These are phyloP conservation scores for Ginglymostoma cirratum DNA, from an alignment of 2,113 vertebrate genomes.

Conservation along the genomic window DNA sequence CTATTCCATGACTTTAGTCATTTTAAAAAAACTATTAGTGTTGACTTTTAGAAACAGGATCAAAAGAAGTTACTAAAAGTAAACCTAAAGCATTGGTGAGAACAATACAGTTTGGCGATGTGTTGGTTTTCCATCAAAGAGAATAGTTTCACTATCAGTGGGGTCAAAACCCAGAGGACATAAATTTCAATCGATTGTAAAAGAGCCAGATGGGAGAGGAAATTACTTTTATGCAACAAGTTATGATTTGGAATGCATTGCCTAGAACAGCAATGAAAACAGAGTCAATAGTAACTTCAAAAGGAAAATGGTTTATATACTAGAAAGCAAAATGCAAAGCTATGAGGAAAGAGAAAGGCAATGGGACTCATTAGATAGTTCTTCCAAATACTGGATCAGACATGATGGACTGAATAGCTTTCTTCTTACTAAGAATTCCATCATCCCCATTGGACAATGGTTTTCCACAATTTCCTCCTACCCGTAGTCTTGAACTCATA, in stretches of 20 bases:
- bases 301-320: not conserved
- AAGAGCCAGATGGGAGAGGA: not conserved
- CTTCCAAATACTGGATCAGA: not conserved
- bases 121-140: not conserved
- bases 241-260: not conserved
- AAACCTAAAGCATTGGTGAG: not conserved
- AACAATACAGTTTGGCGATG: not conserved
- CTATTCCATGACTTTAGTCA: not conserved
- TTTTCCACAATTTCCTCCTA: too few species aligned
- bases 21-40: not conserved
- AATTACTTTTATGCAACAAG: not conserved
- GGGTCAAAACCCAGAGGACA: not conserved
- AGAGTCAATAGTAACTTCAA: too few species aligned
- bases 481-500: too few species aligned
- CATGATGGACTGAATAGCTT: not conserved
- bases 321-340: not conserved
- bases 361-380: not conserved
- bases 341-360: not conserved
- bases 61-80: not conserved
- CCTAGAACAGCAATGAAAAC: not conserved
- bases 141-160: not conserved
- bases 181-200: not conserved
- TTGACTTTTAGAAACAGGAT: not conserved
- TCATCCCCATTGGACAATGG: too few species aligned
- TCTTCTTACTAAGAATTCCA: not conserved